Conservation (phyloP, 1,140 invertebrate species). For the Xylocopa sonorina region DNA sequence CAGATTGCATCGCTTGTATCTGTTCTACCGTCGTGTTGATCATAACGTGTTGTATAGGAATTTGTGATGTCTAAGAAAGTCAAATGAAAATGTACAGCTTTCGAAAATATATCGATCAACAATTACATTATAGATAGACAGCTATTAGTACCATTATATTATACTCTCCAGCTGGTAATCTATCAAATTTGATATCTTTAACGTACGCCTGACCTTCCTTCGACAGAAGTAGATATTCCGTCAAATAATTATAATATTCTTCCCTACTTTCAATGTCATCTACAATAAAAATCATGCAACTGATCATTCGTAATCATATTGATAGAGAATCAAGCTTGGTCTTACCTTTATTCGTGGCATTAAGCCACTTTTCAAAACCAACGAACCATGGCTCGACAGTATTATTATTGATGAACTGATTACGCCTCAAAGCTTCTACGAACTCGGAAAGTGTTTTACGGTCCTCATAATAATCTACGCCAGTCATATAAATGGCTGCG, state of each 20-base stretch:
- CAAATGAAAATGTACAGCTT: constrained; percentile 42
- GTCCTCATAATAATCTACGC: constrained; percentile 78
- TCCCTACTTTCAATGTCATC: constrained; percentile 71
- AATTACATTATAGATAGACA: constrained; percentile 51
- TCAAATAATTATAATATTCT: constrained; percentile 76
- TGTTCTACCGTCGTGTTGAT: constrained; percentile 75
- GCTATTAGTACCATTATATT: constrained; percentile 76
- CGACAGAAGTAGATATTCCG: constrained; percentile 77
- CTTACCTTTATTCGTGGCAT: constrained; percentile 67
- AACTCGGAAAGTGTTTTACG: constrained; percentile 67
- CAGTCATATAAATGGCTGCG: constrained; percentile 81
- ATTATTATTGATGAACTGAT: constrained; percentile 77
- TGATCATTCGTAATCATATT: not conserved
- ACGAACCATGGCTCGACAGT: constrained; percentile 79
- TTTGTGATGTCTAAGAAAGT: constrained; percentile 73
- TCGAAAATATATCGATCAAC: too few relatives aligned
- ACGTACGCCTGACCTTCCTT: constrained; percentile 77
- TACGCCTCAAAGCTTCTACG: constrained; percentile 65
- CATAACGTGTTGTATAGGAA: constrained; percentile 76
- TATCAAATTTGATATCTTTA: constrained; percentile 78
- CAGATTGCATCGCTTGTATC: constrained; percentile 74
- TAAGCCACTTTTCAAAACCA: constrained; percentile 73
- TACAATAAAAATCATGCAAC: not conserved
- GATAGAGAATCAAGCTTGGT: too few relatives aligned
- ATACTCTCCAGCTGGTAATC: constrained; percentile 75